Evolutionary conservation across 1,140 invertebrate species (phyloP).

Genomic region (Drosophila arawakana): DNA sequence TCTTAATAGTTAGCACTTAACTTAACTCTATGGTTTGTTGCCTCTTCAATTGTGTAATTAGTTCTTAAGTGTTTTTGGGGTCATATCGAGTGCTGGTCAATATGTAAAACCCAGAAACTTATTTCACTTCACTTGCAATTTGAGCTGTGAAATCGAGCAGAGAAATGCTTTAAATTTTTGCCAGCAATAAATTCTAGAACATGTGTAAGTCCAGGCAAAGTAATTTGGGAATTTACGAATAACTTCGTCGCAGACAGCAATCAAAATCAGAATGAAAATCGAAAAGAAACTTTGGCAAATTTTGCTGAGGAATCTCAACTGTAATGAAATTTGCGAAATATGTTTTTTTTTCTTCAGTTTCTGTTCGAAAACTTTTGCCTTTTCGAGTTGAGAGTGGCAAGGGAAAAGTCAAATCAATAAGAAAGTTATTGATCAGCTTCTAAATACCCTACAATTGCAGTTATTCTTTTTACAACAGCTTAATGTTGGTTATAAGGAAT

Average conservation of each 20-base stretch:
- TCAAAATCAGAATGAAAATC: conserved; percentile 26
- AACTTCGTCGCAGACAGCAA: conserved; percentile 26
- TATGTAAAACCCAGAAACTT: conserved; percentile 7
- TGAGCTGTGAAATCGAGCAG: conserved; percentile 19
- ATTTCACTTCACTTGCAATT: conserved; percentile 9
- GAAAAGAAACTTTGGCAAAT: conserved; percentile 9
- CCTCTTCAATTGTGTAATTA: conserved; percentile 9
- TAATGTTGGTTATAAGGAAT: too few relatives aligned
- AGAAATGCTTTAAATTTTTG: conserved; percentile 2
- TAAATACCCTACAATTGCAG: not conserved
- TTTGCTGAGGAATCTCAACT: conserved; percentile 12
- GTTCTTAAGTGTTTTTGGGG: not conserved
- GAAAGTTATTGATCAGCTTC: not conserved
- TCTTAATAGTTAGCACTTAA: conserved; percentile 10
- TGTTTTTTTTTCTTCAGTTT: conserved; percentile 18
- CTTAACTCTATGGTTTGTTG: conserved; percentile 3
- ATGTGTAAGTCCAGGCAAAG: not conserved
- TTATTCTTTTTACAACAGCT: too few relatives aligned
- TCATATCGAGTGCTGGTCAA: conserved; percentile 4
- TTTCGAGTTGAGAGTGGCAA: not conserved
- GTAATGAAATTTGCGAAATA: conserved; percentile 20
- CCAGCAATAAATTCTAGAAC: not conserved
- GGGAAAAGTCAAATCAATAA: not conserved
- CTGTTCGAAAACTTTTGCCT: conserved; percentile 21
- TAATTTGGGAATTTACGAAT: conserved; percentile 22